Evolutionary conservation across 2,888 invertebrate genomes (phyloP).

Genomic region (Xestobium rufovillosum): DNA sequence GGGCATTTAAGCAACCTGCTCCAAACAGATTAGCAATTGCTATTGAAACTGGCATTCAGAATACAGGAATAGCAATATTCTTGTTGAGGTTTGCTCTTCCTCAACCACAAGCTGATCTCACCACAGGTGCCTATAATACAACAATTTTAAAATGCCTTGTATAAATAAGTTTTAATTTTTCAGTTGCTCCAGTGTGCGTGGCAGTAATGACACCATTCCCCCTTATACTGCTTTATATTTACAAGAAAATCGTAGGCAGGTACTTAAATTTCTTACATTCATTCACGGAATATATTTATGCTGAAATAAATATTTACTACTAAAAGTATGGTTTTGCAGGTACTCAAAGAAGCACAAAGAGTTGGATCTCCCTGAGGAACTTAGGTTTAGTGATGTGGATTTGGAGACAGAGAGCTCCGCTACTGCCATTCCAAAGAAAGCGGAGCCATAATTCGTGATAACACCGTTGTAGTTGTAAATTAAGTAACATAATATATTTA

Average conservation of each 20-base stretch:
- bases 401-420: too few relatives aligned
- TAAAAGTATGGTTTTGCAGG: too few relatives aligned
- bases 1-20: conserved; percentile 52
- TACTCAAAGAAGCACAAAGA: too few relatives aligned
- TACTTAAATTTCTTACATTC: conserved; percentile 29
- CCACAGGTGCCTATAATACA: conserved; percentile 58
- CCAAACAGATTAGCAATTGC: conserved; percentile 78
- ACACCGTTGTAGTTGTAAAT: too few relatives aligned
- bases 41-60: conserved; percentile 89
- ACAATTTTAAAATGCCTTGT: too few relatives aligned
- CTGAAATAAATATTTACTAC: too few relatives aligned
- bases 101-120: conserved; percentile 82
- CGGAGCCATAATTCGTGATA: too few relatives aligned
- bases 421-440: too few relatives aligned
- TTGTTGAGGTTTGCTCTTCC: conserved; percentile 71
- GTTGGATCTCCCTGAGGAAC: too few relatives aligned
- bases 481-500: too few relatives aligned
- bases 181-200: conserved; percentile 82
- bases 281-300: too few relatives aligned
- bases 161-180: conserved; percentile 27
- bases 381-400: too few relatives aligned
- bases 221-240: conserved; percentile 45
- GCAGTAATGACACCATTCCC: conserved; percentile 93
- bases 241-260: conserved; percentile 49
- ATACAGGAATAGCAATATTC: conserved; percentile 88